Evolutionary conservation across 2,888 invertebrate species (phyloP).

Genomic region (Pyrgus malvae): DNA sequence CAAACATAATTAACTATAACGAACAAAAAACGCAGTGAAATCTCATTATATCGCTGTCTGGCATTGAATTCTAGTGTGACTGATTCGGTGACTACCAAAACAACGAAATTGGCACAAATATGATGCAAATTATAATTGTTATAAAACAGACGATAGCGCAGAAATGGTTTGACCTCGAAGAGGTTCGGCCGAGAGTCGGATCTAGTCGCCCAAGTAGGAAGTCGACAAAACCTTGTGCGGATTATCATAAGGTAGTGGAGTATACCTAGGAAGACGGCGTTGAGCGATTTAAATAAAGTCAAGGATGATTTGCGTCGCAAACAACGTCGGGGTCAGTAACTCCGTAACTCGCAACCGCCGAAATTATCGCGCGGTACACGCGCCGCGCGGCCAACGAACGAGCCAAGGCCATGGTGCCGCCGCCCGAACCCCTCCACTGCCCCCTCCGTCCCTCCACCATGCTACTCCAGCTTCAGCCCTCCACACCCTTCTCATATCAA

Average conservation of each 20-base stretch:
- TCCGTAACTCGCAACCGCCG: constrained; percentile 70
- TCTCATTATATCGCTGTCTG: constrained; percentile 7
- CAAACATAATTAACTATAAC: constrained; percentile 3
- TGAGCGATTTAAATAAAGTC: constrained; percentile 75
- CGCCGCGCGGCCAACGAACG: constrained; percentile 73
- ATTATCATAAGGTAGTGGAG: not conserved
- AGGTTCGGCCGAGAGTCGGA: not conserved
- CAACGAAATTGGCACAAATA: constrained; percentile 3
- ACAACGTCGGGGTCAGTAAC: constrained; percentile 78
- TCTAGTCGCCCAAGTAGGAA: not conserved
- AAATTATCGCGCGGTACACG: constrained; percentile 77
- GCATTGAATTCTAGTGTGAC: constrained; percentile 18
- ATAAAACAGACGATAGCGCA: constrained; percentile 7
- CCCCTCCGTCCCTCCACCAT: constrained; percentile 32
- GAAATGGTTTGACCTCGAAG: not conserved
- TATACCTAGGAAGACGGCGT: constrained; percentile 41
- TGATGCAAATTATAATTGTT: not conserved
- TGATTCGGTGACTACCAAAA: constrained; percentile 7
- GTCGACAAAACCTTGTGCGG: not conserved
- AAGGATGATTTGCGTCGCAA: constrained; percentile 77
- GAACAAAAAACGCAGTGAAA: constrained; percentile 12
- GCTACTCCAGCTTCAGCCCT: constrained; percentile 29
- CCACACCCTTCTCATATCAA: constrained; percentile 14
- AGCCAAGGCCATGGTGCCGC: constrained; percentile 66
- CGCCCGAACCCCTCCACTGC: constrained; percentile 37